These are phyloP conservation scores for Petroica traversi DNA, from an alignment of 2,113 vertebrate species.

Conservation along the genomic window DNA sequence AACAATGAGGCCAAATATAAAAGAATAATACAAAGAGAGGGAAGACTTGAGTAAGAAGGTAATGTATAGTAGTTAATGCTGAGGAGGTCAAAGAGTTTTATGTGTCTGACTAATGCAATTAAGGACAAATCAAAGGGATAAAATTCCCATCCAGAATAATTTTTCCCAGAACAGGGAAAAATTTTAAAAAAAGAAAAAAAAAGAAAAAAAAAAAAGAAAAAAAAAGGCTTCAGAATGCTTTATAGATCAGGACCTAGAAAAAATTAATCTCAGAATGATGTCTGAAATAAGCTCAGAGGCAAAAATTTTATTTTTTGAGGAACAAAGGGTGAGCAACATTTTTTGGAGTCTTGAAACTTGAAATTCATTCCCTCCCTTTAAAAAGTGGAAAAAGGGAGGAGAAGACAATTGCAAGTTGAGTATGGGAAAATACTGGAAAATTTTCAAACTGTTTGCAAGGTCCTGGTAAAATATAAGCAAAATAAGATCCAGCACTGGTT, in stretches of 20 bases:
- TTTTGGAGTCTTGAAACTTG: not conserved
- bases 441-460: not conserved
- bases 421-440: not conserved
- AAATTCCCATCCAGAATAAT: not conserved
- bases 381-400: fast-evolving
- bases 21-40: not conserved
- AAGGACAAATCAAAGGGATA: not conserved
- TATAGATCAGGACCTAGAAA: not conserved
- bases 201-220: not conserved
- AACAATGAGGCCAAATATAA: not conserved
- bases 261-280: not conserved
- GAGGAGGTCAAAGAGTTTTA: not conserved
- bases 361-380: not conserved
- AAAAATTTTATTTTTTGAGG: not conserved
- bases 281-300: not conserved
- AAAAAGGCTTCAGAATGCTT: not conserved
- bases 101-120: not conserved
- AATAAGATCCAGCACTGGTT: not conserved
- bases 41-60: not conserved
- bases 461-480: not conserved
- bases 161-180: not conserved
- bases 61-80: not conserved
- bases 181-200: not conserved
- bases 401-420: not conserved
- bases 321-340: not conserved